phyloP scores from a whole-genome alignment of 2,113 vertebrate genomes.

The Corythaeola cristata region DNA sequence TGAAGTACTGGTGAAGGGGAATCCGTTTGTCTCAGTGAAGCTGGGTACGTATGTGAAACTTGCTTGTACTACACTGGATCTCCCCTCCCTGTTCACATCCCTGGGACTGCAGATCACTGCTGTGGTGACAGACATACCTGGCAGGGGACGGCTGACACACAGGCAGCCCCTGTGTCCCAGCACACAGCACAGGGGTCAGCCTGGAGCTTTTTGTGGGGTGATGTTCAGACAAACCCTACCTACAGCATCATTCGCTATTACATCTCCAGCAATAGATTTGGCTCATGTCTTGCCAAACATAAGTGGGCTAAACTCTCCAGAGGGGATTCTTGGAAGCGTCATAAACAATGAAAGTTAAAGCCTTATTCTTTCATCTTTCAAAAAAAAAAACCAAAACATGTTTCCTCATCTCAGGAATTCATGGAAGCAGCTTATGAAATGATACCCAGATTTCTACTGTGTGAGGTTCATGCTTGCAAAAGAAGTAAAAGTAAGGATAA shows the following conservation, averaged over 20 bases:
- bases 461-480: neutral
- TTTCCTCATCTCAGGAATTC: neutral
- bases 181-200: neutral
- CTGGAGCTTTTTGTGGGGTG: neutral
- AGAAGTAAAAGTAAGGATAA: neutral
- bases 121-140: neutral
- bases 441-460: neutral
- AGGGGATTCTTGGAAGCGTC: neutral
- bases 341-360: neutral
- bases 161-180: neutral
- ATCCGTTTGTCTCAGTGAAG: neutral
- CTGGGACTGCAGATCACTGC: neutral
- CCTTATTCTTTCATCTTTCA: neutral
- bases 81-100: neutral
- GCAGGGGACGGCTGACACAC: neutral
- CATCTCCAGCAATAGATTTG: neutral
- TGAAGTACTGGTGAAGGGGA: neutral
- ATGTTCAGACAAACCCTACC: neutral
- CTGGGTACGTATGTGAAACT: neutral
- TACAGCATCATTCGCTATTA: neutral
- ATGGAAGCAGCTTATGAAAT: neutral
- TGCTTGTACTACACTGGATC: neutral
- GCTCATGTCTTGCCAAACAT: neutral
- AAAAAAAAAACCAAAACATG: neutral
- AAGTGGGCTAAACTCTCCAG: neutral